Evolutionary conservation across 2,113 vertebrate genomes (phyloP).

Genomic region (Machaerirhynchus nigripectus): DNA sequence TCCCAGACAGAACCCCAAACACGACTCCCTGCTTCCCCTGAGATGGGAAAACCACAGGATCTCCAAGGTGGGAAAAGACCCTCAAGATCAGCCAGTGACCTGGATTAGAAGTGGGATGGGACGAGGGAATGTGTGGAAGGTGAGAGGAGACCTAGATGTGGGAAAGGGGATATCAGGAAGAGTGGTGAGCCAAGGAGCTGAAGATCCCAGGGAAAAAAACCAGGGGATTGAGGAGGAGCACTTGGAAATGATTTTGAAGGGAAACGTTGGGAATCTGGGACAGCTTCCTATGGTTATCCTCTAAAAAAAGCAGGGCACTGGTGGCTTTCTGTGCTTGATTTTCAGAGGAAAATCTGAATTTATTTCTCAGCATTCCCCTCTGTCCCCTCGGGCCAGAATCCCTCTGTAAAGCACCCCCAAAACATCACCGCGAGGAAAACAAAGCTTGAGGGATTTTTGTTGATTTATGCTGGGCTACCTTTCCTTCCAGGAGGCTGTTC

Average conservation of each 20-base stretch:
- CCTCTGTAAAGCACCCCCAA: background rate
- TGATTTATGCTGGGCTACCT: background rate
- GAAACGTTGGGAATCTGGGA: background rate
- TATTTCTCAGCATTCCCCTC: background rate
- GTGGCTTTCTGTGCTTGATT: background rate
- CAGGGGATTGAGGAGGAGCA: background rate
- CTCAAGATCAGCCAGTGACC: background rate
- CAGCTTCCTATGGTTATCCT: background rate
- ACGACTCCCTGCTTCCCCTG: background rate
- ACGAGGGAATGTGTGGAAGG: background rate
- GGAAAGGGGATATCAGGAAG: background rate
- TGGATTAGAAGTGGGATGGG: background rate
- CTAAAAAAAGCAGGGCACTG: background rate
- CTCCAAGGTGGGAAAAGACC: background rate
- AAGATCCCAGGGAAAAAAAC: background rate
- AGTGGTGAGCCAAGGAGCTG: background rate
- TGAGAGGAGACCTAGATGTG: background rate
- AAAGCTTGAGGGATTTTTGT: background rate
- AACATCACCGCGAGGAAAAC: background rate
- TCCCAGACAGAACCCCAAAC: background rate
- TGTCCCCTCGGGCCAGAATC: background rate
- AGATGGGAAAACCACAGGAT: background rate
- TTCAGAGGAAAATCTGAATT: background rate
- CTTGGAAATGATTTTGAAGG: background rate
- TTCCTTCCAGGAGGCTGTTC: background rate